These are phyloP conservation scores for Meiosimyza platycephala DNA, from an alignment of 2,888 invertebrate genomes.

Conservation along the genomic window DNA sequence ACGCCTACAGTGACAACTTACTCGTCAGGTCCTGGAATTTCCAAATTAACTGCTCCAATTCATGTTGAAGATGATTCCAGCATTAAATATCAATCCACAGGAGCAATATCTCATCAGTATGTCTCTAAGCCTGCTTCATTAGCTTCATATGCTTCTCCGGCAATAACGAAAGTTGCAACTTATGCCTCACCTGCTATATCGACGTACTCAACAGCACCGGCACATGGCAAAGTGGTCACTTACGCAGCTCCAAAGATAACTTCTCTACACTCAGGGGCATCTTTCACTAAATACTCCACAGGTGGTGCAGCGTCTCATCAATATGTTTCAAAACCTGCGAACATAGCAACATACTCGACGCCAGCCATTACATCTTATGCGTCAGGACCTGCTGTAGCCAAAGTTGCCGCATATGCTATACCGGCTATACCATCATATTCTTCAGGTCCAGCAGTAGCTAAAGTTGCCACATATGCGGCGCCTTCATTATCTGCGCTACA, in stretches of 20 bases:
- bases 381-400: not conserved
- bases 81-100: slow-evolving; percentile 28
- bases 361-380: slow-evolving; percentile 37
- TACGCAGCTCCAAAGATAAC: slow-evolving; percentile 43
- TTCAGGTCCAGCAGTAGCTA: slow-evolving; percentile 40
- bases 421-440: slow-evolving; percentile 42
- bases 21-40: slow-evolving; percentile 3
- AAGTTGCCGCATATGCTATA: slow-evolving; percentile 43
- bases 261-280: slow-evolving; percentile 39
- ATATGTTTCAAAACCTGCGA: slow-evolving; percentile 52
- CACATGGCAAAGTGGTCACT: slow-evolving; percentile 43
- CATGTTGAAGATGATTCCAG: slow-evolving; percentile 33
- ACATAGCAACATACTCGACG: slow-evolving; percentile 62
- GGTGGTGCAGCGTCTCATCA: slow-evolving; percentile 45
- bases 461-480: slow-evolving; percentile 37
- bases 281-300: slow-evolving; percentile 39
- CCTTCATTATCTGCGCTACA: not conserved
- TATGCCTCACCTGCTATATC: slow-evolving; percentile 44
- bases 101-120: slow-evolving; percentile 51
- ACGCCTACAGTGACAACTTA: slow-evolving; percentile 39
- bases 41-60: slow-evolving; percentile 37
- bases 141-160: slow-evolving; percentile 43
- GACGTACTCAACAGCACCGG: slow-evolving; percentile 58
- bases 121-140: slow-evolving; percentile 51
- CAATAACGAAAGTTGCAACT: slow-evolving; percentile 39